Evolutionary conservation across 2,888 invertebrate species (phyloP), one percentile per base, ranked within the genome.

Genomic region (Rhaphigaster nebulosa): DNA sequence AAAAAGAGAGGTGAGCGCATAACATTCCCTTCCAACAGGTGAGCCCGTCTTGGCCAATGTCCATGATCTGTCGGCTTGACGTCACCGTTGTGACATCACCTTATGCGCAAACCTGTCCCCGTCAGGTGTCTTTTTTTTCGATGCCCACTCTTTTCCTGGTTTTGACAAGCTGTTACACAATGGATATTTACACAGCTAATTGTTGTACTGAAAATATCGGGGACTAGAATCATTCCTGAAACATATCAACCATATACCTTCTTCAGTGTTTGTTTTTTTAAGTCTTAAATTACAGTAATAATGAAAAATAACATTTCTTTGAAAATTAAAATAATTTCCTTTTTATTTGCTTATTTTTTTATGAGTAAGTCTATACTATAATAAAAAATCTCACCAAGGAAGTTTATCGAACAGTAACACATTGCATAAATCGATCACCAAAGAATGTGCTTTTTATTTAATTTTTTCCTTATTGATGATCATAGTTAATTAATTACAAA

Each of bases 1-100:
- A 88, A 60, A 88, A 88, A 18, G 88, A 41, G 88, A 88, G 88
- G 88, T 88, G 88, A 88, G 88, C 65, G 41, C 56, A 88, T 41
- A 60, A n/a, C 60, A 54, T 60, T 60, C 65, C 41, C 41, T 88
- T 41, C 88, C 41, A 88, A 88, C 60, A 88, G 88, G 88, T 88
- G 88, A 88, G 84, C 45, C 84, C 3, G 26, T 3, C 84, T 84
- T 84, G 84, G 84, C 26, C 26, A 5, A 13, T 84, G 45, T 84
- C 84, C 84, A 84, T n/a, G 45, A 8, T 13, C 84, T n/a, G 84
- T 84, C 84, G 50, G 26, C 3, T 80, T n/a, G 45, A 45, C 84
- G 84, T 84, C 84, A 84, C 84, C 41, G 45, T 84, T 84, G 84
- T 84, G 84, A 84, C 84, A 84, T 84, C 84, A 84, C 84, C 3